Conservation (phyloP, 2,797 vertebrate species). For the Onychomys leucogaster region DNA sequence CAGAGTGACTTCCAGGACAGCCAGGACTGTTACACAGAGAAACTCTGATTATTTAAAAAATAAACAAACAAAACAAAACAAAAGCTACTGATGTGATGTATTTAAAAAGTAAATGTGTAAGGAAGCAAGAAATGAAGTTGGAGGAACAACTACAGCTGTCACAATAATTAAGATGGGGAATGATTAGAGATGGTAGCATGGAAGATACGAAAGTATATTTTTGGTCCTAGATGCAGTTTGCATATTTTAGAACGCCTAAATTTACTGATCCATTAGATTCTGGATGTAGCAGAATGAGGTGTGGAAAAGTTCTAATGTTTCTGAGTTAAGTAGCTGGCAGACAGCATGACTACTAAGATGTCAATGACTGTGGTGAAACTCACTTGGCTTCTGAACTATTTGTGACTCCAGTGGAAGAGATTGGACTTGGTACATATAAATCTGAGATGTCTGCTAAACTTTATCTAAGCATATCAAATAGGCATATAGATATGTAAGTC, state of each 20-base stretch:
- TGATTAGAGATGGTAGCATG: background rate
- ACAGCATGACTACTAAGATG: background rate
- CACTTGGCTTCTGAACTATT: background rate
- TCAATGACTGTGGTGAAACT: background rate
- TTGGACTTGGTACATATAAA: background rate
- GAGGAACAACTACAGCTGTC: background rate
- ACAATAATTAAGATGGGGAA: background rate
- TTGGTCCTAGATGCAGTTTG: background rate
- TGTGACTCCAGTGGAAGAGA: background rate
- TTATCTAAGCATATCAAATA: background rate
- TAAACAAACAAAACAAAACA: background rate
- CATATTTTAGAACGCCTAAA: background rate
- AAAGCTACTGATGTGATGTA: background rate
- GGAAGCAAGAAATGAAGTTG: background rate
- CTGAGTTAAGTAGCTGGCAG: background rate
- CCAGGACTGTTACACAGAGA: background rate
- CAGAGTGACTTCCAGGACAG: background rate
- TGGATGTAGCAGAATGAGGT: background rate
- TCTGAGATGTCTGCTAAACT: background rate
- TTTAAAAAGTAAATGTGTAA: background rate
- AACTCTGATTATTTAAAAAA: background rate
- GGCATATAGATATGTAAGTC: background rate
- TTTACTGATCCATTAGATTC: background rate
- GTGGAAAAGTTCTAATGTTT: background rate
- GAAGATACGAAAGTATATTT: background rate